phyloP scores from a whole-genome alignment of 2,797 vertebrate genomes.

The Rhinatrema bivittatum region DNA sequence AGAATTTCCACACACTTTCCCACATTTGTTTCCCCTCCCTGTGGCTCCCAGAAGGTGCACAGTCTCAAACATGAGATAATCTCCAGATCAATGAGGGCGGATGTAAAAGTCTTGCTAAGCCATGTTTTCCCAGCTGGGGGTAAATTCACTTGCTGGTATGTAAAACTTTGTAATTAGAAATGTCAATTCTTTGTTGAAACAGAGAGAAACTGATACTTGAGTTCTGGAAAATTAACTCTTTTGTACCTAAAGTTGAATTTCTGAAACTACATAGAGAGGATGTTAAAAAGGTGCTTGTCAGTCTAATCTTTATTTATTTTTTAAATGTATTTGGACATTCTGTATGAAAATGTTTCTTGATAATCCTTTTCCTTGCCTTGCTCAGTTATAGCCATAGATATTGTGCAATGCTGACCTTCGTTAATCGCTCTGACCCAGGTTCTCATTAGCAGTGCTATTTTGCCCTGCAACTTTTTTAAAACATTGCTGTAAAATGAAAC shows the following conservation, averaged over 20 bases:
- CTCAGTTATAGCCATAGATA: no score
- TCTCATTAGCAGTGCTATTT: no score
- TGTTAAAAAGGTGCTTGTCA: no score
- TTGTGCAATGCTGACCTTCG: no score
- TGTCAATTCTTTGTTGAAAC: constrained; percentile 57
- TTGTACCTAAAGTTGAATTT: constrained; percentile 8
- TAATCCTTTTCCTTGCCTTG: no score
- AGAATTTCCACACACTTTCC: constrained; percentile 64
- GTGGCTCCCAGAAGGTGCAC: constrained; percentile 62
- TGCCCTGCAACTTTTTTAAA: no score
- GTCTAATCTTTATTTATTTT: no score
- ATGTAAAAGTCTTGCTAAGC: constrained; percentile 92
- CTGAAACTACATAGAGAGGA: no score
- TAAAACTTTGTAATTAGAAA: constrained; percentile 75
- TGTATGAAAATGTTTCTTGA: no score
- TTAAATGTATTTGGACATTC: no score
- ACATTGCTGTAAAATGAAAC: no score
- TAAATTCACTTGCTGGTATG: constrained; percentile 80
- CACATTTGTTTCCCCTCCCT: constrained; percentile 69
- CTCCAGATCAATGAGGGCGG: constrained; percentile 87
- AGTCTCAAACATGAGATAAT: constrained; percentile 84
- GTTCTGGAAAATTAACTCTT: constrained; percentile 41
- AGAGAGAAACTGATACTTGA: constrained; percentile 39
- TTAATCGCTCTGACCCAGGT: no score
- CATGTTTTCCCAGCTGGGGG: constrained; percentile 85